Evolutionary conservation across 2,113 vertebrate genomes (phyloP), one percentile per base, ranked within the genome.

Genomic region (Brachyistius frenatus): DNA sequence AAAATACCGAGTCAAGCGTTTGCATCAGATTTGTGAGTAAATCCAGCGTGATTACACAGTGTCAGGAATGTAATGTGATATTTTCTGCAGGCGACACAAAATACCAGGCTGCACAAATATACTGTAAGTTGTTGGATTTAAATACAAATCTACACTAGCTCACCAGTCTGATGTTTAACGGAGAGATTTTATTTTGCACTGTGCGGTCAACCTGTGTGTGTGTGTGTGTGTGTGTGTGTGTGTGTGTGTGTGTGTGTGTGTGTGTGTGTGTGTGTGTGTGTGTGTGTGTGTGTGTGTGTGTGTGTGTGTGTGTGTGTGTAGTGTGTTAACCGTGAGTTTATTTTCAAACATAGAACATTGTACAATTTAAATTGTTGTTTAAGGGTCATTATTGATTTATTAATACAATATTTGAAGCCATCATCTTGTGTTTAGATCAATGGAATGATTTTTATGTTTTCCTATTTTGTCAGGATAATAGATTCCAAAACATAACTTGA

Each of bases 21-120:
- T 89, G 89, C 83, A 88, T 88, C 61, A 86, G 90, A 91, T 93
- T 89, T 92, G 82, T 2, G 15, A 65, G 69, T 79, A 90, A 90
- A 92, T 85, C 92, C 88, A 57, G 35, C 2, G 7, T 84, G 90
- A 92, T 93, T 89, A 92, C 88, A 91, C 85, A 86, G 84, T 71
- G 80, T 81, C 36, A 39, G 80, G 69, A 67, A 49, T 82, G 80
- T 91, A 83, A 86, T 76, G 78, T 88, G 74, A 89, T 78, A 73
- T 86, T 86, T 89, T 83, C 61, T 78, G 76, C 81, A 53, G 53
- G 78, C 64, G 44, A 76, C 31, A 56, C 52, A 84, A 89, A 89
- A 83, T 66, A 54, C 23, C 78, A 69, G 30, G 32, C 37, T 60
- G 57, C 68, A 81, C 75, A 78, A 63, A 80, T 62, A 35, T 62